These are phyloP conservation scores for Narcine bancroftii DNA, from an alignment of 2,113 vertebrate species.

Conservation along the genomic window DNA sequence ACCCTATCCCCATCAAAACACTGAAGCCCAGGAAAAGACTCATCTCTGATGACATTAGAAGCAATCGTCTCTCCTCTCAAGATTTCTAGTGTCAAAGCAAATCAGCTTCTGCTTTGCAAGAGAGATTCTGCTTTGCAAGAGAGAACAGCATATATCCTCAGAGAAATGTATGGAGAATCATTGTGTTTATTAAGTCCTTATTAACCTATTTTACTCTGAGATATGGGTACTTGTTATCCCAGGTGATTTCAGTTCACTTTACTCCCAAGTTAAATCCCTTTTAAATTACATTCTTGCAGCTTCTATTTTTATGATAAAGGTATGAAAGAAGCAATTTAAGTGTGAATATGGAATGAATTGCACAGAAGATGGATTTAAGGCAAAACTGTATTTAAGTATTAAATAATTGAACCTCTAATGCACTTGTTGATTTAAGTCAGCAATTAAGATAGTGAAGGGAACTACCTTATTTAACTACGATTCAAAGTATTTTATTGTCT, in stretches of 20 bases:
- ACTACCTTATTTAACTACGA: neutral
- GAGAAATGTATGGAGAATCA: slow-evolving; percentile 62
- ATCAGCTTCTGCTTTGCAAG: slow-evolving; percentile 57
- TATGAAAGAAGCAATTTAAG: neutral
- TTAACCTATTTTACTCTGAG: slow-evolving; percentile 58
- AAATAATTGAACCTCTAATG: too few species aligned
- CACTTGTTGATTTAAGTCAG: neutral
- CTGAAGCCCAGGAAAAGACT: slow-evolving; percentile 48
- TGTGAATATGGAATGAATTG: neutral
- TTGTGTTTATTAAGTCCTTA: slow-evolving; percentile 72
- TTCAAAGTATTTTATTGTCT: too few species aligned
- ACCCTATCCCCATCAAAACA: slow-evolving; percentile 50
- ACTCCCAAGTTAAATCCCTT: slow-evolving; percentile 46
- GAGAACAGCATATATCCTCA: slow-evolving; percentile 56
- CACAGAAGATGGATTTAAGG: neutral
- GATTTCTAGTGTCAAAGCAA: slow-evolving; percentile 59
- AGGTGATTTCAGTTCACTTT: slow-evolving; percentile 54
- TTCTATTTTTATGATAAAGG: neutral
- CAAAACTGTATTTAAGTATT: neutral
- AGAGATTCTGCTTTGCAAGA: slow-evolving; percentile 53
- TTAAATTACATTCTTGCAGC: neutral
- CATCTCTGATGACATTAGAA: slow-evolving; percentile 45
- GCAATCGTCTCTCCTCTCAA: slow-evolving; percentile 45
- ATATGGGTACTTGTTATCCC: slow-evolving; percentile 50
- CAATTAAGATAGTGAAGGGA: neutral